Evolutionary conservation across 2,888 invertebrate species (phyloP).

Genomic region (Invenusta paracnida): DNA sequence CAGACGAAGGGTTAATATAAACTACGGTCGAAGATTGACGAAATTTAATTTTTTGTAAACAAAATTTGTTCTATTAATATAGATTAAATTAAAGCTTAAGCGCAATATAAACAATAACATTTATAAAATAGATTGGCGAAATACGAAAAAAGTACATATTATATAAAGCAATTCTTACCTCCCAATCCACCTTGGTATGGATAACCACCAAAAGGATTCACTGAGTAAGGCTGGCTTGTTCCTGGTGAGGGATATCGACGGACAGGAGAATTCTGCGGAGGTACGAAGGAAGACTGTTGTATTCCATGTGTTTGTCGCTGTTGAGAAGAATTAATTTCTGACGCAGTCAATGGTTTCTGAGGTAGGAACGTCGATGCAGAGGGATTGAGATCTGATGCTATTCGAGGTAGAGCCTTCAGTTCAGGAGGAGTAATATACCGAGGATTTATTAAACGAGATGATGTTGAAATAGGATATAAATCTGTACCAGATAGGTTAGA

Average conservation of each 20-base stretch:
- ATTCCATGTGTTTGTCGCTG: neutral
- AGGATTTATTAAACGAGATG: neutral
- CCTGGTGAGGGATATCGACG: neutral
- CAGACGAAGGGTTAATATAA: no score
- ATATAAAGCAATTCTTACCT: no score
- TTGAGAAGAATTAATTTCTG: neutral
- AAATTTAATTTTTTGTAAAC: no score
- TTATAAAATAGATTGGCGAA: neutral
- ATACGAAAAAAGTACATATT: neutral
- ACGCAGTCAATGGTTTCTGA: neutral
- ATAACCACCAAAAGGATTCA: neutral
- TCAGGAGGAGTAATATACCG: neutral
- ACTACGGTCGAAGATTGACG: no score
- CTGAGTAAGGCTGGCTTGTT: neutral
- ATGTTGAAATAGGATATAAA: neutral
- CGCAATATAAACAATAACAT: neutral
- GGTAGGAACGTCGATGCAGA: constrained; percentile 11
- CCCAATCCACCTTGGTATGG: neutral
- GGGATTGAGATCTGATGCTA: constrained; percentile 2
- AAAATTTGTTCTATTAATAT: no score
- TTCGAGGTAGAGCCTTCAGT: neutral
- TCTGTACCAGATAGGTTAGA: neutral
- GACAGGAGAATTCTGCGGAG: neutral
- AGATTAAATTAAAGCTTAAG: no score
- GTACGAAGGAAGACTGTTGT: neutral